Percentiles rank a stretch among this genome's conserved stretches.
Conservation (phyloP, 1,140 invertebrate species). For the Hylaeus anthracinus region DNA sequence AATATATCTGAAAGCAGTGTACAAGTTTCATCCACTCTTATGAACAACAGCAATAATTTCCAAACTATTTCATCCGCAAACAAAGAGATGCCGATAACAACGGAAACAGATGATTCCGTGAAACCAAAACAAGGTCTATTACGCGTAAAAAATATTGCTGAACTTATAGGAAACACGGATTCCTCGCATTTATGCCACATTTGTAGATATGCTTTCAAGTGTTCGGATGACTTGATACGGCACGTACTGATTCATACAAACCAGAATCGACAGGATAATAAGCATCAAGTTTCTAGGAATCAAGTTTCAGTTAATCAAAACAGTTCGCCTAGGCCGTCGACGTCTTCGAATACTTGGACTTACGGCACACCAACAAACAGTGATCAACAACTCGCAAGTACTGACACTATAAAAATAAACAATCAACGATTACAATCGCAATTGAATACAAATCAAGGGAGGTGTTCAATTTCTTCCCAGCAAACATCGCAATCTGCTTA, state of each 20-base stretch:
- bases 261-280: not conserved
- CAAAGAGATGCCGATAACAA: not conserved
- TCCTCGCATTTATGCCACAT: not conserved
- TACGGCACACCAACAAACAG: not conserved
- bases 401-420: not conserved
- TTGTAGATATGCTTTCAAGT: conserved; percentile 32
- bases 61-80: not conserved
- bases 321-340: not conserved
- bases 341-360: not conserved
- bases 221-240: not conserved
- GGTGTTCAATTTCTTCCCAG: no score
- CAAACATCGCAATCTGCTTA: not conserved
- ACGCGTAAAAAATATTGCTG: conserved; percentile 60
- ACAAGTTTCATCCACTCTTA: no score
- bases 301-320: not conserved
- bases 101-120: no score
- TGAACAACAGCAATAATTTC: not conserved
- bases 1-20: not conserved
- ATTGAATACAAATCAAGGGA: not conserved
- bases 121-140: conserved; percentile 41
- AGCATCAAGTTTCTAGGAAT: not conserved
- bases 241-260: conserved; percentile 6
- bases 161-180: conserved; percentile 29
- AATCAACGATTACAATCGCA: not conserved
- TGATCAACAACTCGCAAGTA: no score